Evolutionary conservation across 2,888 invertebrate genomes (phyloP).

Genomic region (Cosmorhoe ocellata): DNA sequence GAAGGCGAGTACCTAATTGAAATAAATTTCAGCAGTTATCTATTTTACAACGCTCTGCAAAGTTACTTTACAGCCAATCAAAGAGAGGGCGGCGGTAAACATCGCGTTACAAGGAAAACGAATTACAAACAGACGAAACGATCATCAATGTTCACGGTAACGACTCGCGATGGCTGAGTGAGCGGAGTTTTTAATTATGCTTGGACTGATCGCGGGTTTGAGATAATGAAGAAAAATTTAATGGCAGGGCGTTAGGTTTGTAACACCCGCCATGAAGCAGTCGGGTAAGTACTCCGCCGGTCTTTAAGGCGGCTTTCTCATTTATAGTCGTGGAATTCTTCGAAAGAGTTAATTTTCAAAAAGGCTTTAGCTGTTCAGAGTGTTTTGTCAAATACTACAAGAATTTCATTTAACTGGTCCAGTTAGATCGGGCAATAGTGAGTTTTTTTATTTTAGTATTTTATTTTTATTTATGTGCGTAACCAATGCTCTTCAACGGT

Average conservation of each 20-base stretch:
- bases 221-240: slow-evolving; percentile 22
- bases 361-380: no score
- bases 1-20: background rate
- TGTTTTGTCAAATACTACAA: no score
- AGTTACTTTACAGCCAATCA: slow-evolving; percentile 4
- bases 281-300: no score
- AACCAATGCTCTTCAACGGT: no score
- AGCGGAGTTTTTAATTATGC: slow-evolving; percentile 28
- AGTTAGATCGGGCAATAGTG: no score
- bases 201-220: slow-evolving; percentile 25
- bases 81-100: slow-evolving; percentile 6
- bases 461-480: no score
- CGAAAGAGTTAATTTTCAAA: no score
- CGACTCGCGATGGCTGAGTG: slow-evolving; percentile 18
- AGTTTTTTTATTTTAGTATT: no score
- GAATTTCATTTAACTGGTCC: no score
- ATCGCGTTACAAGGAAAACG: slow-evolving; percentile 9
- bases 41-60: slow-evolving; percentile 5
- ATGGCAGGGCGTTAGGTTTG: background rate
- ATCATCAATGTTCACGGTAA: slow-evolving; percentile 20
- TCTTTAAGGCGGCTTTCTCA: no score
- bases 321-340: no score
- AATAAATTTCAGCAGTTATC: slow-evolving; percentile 1
- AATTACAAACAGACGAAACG: slow-evolving; percentile 18
- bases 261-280: no score